A percentile compares a stretch with the other conserved stretches of the same genome.
These are phyloP conservation scores for Vireo griseus DNA, from an alignment of 2,797 vertebrate species.

Conservation along the genomic window DNA sequence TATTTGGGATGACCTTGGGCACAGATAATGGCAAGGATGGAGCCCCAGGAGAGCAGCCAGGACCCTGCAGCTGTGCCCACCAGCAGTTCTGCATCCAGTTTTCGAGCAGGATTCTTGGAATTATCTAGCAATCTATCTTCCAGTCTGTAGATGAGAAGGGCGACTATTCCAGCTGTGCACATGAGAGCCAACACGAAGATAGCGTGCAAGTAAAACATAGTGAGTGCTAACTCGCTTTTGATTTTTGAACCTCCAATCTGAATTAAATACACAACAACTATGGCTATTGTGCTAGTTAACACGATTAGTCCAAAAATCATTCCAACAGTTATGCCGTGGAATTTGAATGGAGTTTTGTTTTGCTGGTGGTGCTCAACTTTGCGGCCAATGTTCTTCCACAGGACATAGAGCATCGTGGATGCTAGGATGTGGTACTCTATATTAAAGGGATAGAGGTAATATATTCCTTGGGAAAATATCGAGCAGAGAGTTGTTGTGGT, in stretches of 20 bases:
- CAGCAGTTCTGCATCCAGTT: conserved; percentile 88
- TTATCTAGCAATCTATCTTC: conserved; percentile 81
- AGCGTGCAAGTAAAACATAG: conserved; percentile 90
- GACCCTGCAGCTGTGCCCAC: conserved; percentile 89
- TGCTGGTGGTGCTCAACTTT: conserved; percentile 78
- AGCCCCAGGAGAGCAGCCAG: conserved; percentile 96
- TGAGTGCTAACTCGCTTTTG: conserved; percentile 83
- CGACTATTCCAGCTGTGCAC: conserved; percentile 79
- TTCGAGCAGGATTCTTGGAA: conserved; percentile 86
- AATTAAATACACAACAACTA: conserved; percentile 89
- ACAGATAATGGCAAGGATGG: conserved; percentile 82
- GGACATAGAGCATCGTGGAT: conserved; percentile 91
- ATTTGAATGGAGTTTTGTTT: conserved; percentile 76
- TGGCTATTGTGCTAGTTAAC: conserved; percentile 85
- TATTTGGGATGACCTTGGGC: conserved; percentile 75
- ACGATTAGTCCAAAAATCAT: conserved; percentile 83
- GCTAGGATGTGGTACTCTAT: conserved; percentile 97
- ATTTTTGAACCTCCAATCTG: conserved; percentile 81
- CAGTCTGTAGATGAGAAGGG: conserved; percentile 84
- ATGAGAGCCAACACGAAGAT: conserved; percentile 84
- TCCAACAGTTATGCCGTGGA: conserved; percentile 77
- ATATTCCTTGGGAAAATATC: conserved; percentile 86
- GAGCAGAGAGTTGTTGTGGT: conserved; percentile 83
- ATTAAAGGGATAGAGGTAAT: conserved; percentile 95
- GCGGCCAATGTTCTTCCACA: conserved; percentile 97